phyloP scores from a whole-genome alignment of 2,888 invertebrate genomes.

The Calephelis perditalis region DNA sequence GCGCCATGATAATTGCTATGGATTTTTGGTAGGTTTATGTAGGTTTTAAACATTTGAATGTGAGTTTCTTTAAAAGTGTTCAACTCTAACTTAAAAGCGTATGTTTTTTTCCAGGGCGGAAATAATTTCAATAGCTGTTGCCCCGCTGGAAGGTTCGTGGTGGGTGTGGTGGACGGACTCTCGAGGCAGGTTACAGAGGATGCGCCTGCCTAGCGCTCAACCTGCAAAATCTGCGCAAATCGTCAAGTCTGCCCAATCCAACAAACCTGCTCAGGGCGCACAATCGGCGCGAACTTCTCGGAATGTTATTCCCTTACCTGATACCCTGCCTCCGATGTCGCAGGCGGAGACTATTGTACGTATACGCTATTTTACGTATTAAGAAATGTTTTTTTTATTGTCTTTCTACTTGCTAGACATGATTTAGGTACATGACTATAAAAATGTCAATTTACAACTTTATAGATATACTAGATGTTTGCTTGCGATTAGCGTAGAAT shows the following conservation, averaged over 20 bases:
- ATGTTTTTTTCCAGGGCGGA: constrained; percentile 31
- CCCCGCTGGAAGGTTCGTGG: constrained; percentile 44
- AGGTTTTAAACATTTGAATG: no score
- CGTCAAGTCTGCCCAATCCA: constrained; percentile 14
- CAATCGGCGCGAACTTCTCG: constrained; percentile 24
- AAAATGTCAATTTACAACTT: no score
- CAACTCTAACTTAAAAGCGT: no score
- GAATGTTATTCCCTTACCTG: constrained; percentile 26
- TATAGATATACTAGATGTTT: no score
- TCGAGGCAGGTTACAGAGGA: constrained; percentile 39
- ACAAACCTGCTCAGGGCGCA: not conserved
- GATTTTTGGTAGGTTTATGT: no score
- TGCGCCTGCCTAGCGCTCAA: constrained; percentile 31
- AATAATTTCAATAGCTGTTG: constrained; percentile 44
- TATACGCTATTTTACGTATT: not conserved
- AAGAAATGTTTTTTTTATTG: no score
- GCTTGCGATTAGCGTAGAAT: no score
- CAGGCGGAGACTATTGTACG: constrained; percentile 27
- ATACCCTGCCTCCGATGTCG: constrained; percentile 15
- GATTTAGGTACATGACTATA: no score
- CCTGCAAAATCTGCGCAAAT: constrained; percentile 26
- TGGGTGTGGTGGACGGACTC: constrained; percentile 58
- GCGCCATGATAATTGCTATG: no score
- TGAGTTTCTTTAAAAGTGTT: no score
- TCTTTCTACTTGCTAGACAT: no score